These are phyloP conservation scores for Acropternis orthonyx DNA, from an alignment of 2,797 vertebrate species.

Conservation along the genomic window DNA sequence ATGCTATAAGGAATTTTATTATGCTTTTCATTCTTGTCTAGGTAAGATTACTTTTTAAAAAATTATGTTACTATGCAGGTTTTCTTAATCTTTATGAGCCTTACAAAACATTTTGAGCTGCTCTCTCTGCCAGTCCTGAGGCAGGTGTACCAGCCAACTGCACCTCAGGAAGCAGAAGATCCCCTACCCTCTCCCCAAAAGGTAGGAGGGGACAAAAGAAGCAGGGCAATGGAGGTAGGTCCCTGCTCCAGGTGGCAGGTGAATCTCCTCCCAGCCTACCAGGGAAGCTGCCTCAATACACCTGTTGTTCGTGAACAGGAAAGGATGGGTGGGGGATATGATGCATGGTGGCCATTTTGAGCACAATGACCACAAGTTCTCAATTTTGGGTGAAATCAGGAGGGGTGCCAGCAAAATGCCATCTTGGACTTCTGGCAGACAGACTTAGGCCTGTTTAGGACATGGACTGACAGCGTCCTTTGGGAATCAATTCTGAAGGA, in stretches of 20 bases:
- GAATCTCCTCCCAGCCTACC: not conserved
- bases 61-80: not conserved
- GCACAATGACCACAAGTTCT: not conserved
- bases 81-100: not conserved
- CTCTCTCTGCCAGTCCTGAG: accelerated
- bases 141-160: not conserved
- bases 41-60: not conserved
- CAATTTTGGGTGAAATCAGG: not conserved
- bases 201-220: not conserved
- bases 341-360: not conserved
- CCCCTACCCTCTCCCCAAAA: not conserved
- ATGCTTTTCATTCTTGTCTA: not conserved
- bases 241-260: accelerated
- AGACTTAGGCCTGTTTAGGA: not conserved
- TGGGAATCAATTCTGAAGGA: not conserved
- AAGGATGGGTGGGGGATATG: not conserved
- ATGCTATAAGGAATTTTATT: not conserved
- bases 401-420: not conserved
- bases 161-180: not conserved
- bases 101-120: not conserved
- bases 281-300: not conserved
- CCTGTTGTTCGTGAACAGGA: not conserved
- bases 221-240: not conserved
- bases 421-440: not conserved
- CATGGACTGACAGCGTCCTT: not conserved